Evolutionary conservation across 2,113 vertebrate genomes (phyloP).

Genomic region (Equus quagga): DNA sequence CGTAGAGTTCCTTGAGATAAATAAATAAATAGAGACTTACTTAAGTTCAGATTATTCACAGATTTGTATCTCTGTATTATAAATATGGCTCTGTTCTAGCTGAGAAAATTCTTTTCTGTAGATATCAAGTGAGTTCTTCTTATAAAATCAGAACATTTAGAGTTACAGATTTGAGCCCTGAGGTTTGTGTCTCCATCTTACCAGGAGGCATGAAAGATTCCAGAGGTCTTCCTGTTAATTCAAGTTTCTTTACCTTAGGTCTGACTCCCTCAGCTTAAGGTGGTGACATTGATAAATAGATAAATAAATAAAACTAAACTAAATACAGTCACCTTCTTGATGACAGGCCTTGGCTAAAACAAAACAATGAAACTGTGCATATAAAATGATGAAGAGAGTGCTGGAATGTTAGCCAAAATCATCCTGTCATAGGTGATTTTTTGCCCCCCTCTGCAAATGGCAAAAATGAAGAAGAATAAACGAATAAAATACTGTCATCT

Average conservation of each 20-base stretch:
- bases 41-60: constrained; percentile 38
- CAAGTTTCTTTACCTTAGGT: constrained; percentile 64
- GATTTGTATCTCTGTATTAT: constrained; percentile 35
- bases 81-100: constrained; percentile 74
- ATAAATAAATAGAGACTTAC: neutral
- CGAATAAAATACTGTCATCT: constrained; percentile 58
- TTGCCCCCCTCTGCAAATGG: neutral
- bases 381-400: constrained; percentile 75
- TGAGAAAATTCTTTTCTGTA: constrained; percentile 76
- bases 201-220: constrained; percentile 60
- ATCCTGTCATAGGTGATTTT: neutral
- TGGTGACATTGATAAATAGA: neutral
- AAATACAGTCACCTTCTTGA: constrained; percentile 61
- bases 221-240: constrained; percentile 76
- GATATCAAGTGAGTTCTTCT: constrained; percentile 77
- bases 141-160: constrained; percentile 76
- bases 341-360: constrained; percentile 82
- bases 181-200: constrained; percentile 68
- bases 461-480: constrained; percentile 66
- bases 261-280: neutral
- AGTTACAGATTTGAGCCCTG: constrained; percentile 68
- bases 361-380: constrained; percentile 84
- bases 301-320: neutral
- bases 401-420: constrained; percentile 50
- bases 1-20: neutral